Evolutionary conservation across 2,888 invertebrate species (phyloP).

Genomic region (Drosophila anomelani): DNA sequence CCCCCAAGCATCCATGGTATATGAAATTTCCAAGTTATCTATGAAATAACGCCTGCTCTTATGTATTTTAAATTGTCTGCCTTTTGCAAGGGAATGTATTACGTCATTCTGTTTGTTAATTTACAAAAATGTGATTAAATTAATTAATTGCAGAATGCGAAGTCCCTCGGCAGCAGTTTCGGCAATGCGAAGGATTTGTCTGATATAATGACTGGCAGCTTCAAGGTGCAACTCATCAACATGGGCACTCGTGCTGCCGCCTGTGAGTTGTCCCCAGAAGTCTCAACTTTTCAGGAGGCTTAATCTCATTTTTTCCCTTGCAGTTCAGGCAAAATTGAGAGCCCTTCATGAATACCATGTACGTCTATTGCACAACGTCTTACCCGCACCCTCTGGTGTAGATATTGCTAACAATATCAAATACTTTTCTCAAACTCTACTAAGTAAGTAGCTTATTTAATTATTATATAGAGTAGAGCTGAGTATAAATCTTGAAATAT

Average conservation of each 20-base stretch:
- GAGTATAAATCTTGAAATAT: background rate
- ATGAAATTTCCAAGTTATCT: conserved; percentile 32
- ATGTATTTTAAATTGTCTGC: conserved; percentile 20
- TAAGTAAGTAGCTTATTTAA: conserved; percentile 89
- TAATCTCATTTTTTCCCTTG: conserved; percentile 13
- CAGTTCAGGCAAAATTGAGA: conserved; percentile 99
- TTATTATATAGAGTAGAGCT: background rate
- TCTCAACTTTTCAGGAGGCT: conserved; percentile 43
- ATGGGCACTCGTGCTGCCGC: conserved; percentile 97
- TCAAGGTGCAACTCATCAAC: conserved; percentile 90
- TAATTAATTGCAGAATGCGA: conserved; percentile 74
- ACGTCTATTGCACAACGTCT: conserved; percentile 94
- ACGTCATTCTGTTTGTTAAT: conserved; percentile 46
- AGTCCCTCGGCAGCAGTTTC: conserved; percentile 83
- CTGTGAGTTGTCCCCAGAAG: conserved; percentile 88
- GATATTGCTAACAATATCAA: conserved; percentile 99
- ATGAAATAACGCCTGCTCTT: conserved; percentile 9
- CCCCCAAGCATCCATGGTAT: background rate
- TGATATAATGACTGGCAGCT: conserved; percentile 88
- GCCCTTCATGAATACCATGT: conserved; percentile 98
- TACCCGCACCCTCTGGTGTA: conserved; percentile 96
- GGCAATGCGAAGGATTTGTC: conserved; percentile 83
- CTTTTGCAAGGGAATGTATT: conserved; percentile 38
- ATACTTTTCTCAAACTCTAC: conserved; percentile 98
- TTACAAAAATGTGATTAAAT: background rate